Base-by-base conservation (phyloP, 1,140 invertebrate genomes). In the Apocrypta bakeri region DNA sequence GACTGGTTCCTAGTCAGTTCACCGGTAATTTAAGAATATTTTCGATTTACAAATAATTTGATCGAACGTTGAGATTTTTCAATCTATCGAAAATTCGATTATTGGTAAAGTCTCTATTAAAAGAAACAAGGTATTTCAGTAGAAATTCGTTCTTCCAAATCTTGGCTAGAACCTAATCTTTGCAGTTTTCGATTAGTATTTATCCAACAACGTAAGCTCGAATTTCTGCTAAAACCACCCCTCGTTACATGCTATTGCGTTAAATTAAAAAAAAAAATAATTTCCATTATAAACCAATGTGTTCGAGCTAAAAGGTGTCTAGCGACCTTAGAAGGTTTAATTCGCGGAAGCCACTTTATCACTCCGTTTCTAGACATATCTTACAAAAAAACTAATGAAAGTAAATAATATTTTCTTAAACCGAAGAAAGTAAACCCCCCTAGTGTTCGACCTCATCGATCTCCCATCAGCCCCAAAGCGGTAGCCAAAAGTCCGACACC, bases 361-460 rank as follows among this genome's bases (percentile, higher is more conserved):
- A 3, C 1, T 42, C 37, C 72, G 29, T 4, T 27, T 63, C 7
- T 37, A 72, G 14, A 63, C 27, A 40, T 61, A 63, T 69, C 66
- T 66, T 27, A 74, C n/a, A n/a, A n/a, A n/a, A 4, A 31, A 6
- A 68, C 24, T 71, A 42, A 80, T 25, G 31, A 75, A 77, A 82
- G 31, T 69, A 76, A 79, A 37, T 66, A 61, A 82, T 83, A 83
- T 83, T 83, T 83, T 79, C 68, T 33, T 83, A 79, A 21, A 76
- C 72, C 8, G 64, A 42, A 24, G 27, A 78, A 78, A 37, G 17
- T 33, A 14, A 78, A 40, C 37, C 29, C 6, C 21, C 21, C 27
- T 25, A 33, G 61, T 40, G 24, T 56, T 11, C 33, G 56, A 83
- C 48, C 61, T 73, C 78, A 78, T 83, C 81, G 56, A 33, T 40